These are phyloP conservation scores for Pyrochroa serraticornis DNA, from an alignment of 2,888 invertebrate genomes.

Conservation along the genomic window DNA sequence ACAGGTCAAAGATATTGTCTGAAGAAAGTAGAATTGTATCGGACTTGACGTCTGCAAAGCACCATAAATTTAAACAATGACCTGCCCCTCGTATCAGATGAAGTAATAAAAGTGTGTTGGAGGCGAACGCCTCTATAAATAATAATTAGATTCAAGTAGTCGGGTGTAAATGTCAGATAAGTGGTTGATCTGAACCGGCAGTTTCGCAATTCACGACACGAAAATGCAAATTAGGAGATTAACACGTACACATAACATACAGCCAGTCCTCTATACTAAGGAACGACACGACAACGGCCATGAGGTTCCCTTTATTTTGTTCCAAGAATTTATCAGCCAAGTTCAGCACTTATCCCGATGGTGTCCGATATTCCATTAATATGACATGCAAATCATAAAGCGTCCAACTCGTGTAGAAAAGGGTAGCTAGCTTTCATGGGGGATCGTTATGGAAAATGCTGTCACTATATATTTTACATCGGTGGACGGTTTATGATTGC, in stretches of 20 bases:
- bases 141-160: constrained; percentile 55
- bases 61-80: constrained; percentile 33
- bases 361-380: no score
- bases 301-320: constrained; percentile 42
- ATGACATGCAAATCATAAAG: no score
- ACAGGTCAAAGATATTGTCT: not conserved
- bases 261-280: constrained; percentile 4
- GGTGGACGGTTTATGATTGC: constrained; percentile 57
- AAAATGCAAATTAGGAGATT: constrained; percentile 49
- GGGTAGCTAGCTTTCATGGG: no score
- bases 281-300: constrained; percentile 28
- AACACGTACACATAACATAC: constrained; percentile 39
- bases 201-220: constrained; percentile 48
- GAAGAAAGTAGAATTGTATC: constrained; percentile 1
- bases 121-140: constrained; percentile 52
- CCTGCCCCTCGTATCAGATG: constrained; percentile 41
- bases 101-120: constrained; percentile 52
- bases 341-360: no score
- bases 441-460: constrained; percentile 45
- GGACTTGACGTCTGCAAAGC: constrained; percentile 19
- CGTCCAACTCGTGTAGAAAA: no score
- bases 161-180: constrained; percentile 55
- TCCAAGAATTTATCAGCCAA: no score
- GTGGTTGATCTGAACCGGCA: constrained; percentile 47
- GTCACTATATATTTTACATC: constrained; percentile 50